Percentiles rank a stretch among this genome's conserved stretches.
phyloP scores from a whole-genome alignment of 1,140 invertebrate species.

The Musca vetustissima region DNA sequence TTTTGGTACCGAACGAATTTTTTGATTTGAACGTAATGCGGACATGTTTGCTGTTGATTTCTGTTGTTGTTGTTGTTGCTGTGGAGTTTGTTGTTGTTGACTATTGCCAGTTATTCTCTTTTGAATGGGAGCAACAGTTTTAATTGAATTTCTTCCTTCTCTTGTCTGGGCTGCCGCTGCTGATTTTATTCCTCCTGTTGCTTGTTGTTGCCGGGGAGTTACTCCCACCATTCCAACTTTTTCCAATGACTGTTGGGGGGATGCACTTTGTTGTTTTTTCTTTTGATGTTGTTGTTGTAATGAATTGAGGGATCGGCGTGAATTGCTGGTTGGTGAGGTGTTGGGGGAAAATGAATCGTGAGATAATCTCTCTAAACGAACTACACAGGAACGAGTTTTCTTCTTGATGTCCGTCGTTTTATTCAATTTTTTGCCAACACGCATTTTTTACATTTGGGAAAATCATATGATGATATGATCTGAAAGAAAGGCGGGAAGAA shows the following conservation, averaged over 20 bases:
- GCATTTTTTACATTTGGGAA: slow-evolving; percentile 23
- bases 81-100: not conserved
- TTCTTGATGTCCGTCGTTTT: slow-evolving; percentile 24
- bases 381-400: slow-evolving; percentile 29
- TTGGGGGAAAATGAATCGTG: slow-evolving; percentile 4
- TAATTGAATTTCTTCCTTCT: slow-evolving; percentile 19
- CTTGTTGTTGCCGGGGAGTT: not conserved
- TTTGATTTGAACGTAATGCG: not conserved
- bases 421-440: slow-evolving; percentile 25
- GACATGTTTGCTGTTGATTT: slow-evolving; percentile 2
- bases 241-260: not conserved
- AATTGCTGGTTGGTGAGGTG: no score
- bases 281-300: not conserved
- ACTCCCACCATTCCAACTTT: not conserved
- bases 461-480: not conserved
- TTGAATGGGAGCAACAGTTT: slow-evolving; percentile 14
- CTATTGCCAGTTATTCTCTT: slow-evolving; percentile 13
- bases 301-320: no score
- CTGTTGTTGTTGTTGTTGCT: not conserved
- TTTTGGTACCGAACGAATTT: not conserved
- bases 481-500: no score
- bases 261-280: not conserved
- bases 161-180: not conserved
- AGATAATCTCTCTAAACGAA: slow-evolving; percentile 24
- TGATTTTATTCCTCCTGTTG: not conserved